Percentiles rank a stretch among this genome's conserved stretches.
These are phyloP conservation scores for Rosalia funebris DNA, from an alignment of 2,888 invertebrate species.

Conservation along the genomic window DNA sequence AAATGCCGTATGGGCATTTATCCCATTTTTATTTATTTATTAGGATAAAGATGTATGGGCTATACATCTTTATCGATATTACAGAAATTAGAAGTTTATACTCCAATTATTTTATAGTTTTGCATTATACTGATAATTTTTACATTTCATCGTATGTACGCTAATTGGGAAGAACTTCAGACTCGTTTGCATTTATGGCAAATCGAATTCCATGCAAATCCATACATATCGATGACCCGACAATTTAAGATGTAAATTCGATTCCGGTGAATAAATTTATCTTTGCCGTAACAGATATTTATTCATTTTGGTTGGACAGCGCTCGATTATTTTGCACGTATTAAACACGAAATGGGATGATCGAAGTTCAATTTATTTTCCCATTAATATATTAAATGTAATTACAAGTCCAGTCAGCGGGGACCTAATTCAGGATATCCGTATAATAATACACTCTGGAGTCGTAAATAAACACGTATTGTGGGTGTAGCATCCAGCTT, in stretches of 20 bases:
- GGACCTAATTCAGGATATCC: conserved; percentile 45
- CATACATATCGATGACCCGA: conserved; percentile 1
- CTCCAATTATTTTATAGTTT: no score
- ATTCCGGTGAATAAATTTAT: conserved; percentile 21
- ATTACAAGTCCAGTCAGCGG: conserved; percentile 49
- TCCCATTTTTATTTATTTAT: no score
- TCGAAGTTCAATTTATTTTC: conserved; percentile 57
- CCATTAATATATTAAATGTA: conserved; percentile 57
- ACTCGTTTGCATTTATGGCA: no score
- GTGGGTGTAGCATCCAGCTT: no score
- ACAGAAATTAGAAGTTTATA: no score
- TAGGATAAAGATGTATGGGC: no score
- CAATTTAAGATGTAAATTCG: conserved; percentile 30
- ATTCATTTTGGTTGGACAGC: conserved; percentile 23
- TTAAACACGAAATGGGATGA: conserved; percentile 52
- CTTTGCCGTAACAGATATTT: conserved; percentile 24
- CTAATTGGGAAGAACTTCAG: no score
- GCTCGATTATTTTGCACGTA: conserved; percentile 44
- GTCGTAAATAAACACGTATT: conserved; percentile 38
- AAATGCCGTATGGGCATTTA: no score
- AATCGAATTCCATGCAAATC: no score
- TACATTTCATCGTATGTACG: no score
- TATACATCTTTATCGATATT: no score
- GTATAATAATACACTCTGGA: conserved; percentile 44
- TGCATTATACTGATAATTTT: no score